Percentiles rank a stretch among this genome's conserved stretches.
Conservation (phyloP, 2,888 invertebrate genomes). For the Parnassius apollo region DNA sequence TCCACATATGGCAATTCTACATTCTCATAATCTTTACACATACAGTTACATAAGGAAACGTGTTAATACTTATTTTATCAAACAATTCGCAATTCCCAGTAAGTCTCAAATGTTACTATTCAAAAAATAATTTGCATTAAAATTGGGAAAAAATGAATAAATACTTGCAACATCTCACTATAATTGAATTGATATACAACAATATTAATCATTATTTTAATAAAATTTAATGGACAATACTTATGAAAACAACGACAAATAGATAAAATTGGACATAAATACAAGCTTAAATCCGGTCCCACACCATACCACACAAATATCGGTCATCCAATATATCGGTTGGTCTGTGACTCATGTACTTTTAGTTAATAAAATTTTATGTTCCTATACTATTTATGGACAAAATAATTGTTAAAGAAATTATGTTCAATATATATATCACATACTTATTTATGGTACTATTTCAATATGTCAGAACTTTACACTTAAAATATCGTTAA, state of each 20-base stretch:
- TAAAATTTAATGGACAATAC: slow-evolving; percentile 15
- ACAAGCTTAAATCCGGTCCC: slow-evolving; percentile 3
- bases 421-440: slow-evolving; percentile 10
- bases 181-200: slow-evolving; percentile 18
- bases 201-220: slow-evolving; percentile 3
- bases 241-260: not conserved
- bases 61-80: not conserved
- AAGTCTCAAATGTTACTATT: not conserved
- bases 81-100: slow-evolving; percentile 4
- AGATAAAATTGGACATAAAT: slow-evolving; percentile 2
- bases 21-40: not conserved
- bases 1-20: not conserved
- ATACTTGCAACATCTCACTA: slow-evolving; percentile 3
- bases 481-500: too few species aligned
- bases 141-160: not conserved
- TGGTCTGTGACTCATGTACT: not conserved
- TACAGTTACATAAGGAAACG: too few species aligned
- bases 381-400: slow-evolving; percentile 34
- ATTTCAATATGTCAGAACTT: too few species aligned
- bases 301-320: slow-evolving; percentile 6
- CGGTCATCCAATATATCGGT: not conserved
- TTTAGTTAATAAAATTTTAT: not conserved
- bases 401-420: slow-evolving; percentile 39
- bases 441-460: too few species aligned
- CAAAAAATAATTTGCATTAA: not conserved